Evolutionary conservation across 2,888 invertebrate genomes (phyloP).

Genomic region (Augochlorella aurata): DNA sequence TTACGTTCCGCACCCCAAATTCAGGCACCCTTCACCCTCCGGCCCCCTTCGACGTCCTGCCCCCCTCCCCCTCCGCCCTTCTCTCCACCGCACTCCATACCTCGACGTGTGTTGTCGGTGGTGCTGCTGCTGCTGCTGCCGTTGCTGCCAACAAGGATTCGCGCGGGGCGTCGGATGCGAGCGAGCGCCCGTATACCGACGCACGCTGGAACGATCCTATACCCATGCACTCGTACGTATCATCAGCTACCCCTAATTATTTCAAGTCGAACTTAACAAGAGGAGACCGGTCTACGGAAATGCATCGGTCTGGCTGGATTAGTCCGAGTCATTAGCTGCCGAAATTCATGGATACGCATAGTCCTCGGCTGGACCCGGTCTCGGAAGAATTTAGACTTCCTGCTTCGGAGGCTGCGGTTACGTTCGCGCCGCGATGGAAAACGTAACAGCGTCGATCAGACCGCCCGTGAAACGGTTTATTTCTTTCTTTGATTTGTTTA

Average conservation of each 20-base stretch:
- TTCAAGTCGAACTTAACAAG: conserved; percentile 74
- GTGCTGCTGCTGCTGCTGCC: too few species aligned
- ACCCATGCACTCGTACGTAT: conserved; percentile 53
- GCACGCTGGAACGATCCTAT: conserved; percentile 52
- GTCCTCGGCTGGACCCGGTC: not conserved
- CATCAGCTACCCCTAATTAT: conserved; percentile 76
- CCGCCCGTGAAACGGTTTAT: too few species aligned
- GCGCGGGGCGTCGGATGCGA: conserved; percentile 21
- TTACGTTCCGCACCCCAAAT: conserved; percentile 76
- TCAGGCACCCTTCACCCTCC: conserved; percentile 38
- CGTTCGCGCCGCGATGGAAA: too few species aligned
- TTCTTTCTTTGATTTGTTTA: too few species aligned
- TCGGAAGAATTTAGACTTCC: not conserved
- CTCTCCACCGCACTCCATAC: not conserved
- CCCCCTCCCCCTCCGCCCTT: not conserved
- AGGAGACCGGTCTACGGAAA: conserved; percentile 39
- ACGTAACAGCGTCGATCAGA: too few species aligned
- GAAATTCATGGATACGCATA: not conserved
- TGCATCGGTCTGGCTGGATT: conserved; percentile 3
- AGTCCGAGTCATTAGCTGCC: conserved; percentile 30
- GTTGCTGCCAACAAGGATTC: not conserved
- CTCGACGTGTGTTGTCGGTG: too few species aligned
- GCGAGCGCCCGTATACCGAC: conserved; percentile 22
- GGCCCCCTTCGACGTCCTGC: not conserved
- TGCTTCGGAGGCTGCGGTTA: too few species aligned